These are phyloP conservation scores for Capitella teleta DNA, from an alignment of 1,140 invertebrate genomes.

Conservation along the genomic window DNA sequence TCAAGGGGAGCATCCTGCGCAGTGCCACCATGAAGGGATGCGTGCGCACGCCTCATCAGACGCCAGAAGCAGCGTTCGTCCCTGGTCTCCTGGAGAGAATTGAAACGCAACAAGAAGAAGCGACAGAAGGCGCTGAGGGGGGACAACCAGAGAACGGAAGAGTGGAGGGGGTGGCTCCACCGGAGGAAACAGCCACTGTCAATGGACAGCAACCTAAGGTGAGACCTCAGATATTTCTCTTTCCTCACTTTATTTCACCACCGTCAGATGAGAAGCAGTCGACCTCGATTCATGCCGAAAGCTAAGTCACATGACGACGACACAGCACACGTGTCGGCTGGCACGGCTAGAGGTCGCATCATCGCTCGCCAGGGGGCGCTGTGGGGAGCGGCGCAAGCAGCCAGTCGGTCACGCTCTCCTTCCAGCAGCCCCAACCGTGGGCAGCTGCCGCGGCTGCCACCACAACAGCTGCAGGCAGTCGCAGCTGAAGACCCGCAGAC, in stretches of 20 bases:
- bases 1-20: slow-evolving; percentile 12
- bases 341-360: slow-evolving; percentile 22
- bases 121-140: no score
- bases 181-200: no score
- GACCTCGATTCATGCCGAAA: slow-evolving; percentile 28
- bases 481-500: slow-evolving; percentile 49
- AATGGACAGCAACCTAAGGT: no score
- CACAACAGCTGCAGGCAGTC: no score
- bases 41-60: no score
- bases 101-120: no score
- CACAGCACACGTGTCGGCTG: slow-evolving; percentile 19
- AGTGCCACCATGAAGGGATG: slow-evolving; percentile 11
- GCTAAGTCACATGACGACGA: slow-evolving; percentile 39
- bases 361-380: slow-evolving; percentile 26
- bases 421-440: slow-evolving; percentile 8
- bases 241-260: no score
- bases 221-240: no score
- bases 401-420: slow-evolving; percentile 8
- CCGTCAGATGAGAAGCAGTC: slow-evolving; percentile 20
- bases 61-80: no score
- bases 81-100: no score
- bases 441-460: slow-evolving; percentile 49
- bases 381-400: not conserved
- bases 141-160: no score
- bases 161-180: no score